Evolutionary conservation across 1,140 invertebrate species (phyloP), one percentile per base, ranked within the genome.

Genomic region (Eumaeus atala): DNA sequence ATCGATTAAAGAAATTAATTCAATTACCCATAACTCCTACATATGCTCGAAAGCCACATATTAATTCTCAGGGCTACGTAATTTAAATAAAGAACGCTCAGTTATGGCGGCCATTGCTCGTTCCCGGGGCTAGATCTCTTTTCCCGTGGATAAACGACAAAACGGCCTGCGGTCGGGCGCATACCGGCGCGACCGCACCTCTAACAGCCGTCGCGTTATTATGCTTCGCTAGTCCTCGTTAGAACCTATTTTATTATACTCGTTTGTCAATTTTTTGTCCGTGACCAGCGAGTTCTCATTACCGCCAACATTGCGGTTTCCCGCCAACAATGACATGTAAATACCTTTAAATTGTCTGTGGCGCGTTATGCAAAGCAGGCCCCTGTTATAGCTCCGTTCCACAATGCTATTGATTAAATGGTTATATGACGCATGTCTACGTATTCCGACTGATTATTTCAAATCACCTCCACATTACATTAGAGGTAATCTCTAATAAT

Each of bases 391-490:
- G 58, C 36, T 51, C 51, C 48, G 56, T 48, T 58, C 54, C 55
- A 67, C 66, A 64, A 64, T 56, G 57, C 52, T 77, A 79, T 74
- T 76, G 73, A 83, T 80, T 78, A 74, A 75, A 76, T 69, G 66
- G 67, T 57, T 62, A 66, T 62, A 68, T 65, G 67, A 67, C 70
- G 60, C 64, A 63, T 69, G 70, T 64, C 62, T 61, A 58, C 58
- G 68, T 78, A 80, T 80, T 82, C 77, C 72, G 72, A 65, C 78
- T 74, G 77, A 84, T 84, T 84, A 84, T 84, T 84, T 84, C 77
- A 79, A 84, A 84, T 84, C 74, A 73, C 77, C 78, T 65, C 72
- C 78, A 73, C 78, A 74, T 84, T 75, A 82, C 78, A 84, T 82
- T 84, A 84, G 72, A 73, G 68, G 76, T 84, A 82, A 84, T 84